phyloP scores from a whole-genome alignment of 1,140 invertebrate genomes.

The Atta texana region DNA sequence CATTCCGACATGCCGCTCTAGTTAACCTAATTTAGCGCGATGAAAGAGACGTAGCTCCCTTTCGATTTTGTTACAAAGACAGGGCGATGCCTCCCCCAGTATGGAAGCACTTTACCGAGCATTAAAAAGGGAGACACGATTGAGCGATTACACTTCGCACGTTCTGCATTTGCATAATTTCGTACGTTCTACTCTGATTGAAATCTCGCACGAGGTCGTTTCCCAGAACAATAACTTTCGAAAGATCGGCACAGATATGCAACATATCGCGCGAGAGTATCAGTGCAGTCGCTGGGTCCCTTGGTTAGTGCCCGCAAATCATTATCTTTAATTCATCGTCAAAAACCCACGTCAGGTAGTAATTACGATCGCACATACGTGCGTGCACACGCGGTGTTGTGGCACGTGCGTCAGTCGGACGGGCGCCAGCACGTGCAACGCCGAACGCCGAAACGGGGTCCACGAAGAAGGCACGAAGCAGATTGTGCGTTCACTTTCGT shows the following conservation, averaged over 20 bases:
- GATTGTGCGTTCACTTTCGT: slow-evolving; percentile 32
- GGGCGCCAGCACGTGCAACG: slow-evolving; percentile 56
- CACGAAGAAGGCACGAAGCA: slow-evolving; percentile 26
- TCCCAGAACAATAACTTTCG: slow-evolving; percentile 46
- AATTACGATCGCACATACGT: slow-evolving; percentile 64
- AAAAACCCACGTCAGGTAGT: slow-evolving; percentile 69
- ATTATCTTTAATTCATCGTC: slow-evolving; percentile 69
- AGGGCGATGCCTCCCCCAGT: neutral
- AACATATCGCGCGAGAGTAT: slow-evolving; percentile 37
- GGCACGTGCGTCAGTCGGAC: slow-evolving; percentile 60
- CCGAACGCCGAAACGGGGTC: slow-evolving; percentile 23
- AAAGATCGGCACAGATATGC: slow-evolving; percentile 28
- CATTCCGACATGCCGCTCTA: slow-evolving; percentile 39
- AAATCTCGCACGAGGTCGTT: slow-evolving; percentile 41
- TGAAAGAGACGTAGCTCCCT: slow-evolving; percentile 31
- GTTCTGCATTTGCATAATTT: slow-evolving; percentile 26
- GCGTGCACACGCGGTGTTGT: slow-evolving; percentile 35
- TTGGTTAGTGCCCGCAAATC: slow-evolving; percentile 37
- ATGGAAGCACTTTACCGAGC: too few relatives aligned
- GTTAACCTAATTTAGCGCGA: slow-evolving; percentile 68
- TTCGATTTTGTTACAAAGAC: slow-evolving; percentile 20
- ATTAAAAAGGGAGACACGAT: neutral
- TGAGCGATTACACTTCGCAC: neutral
- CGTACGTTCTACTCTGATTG: slow-evolving; percentile 21
- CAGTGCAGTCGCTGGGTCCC: slow-evolving; percentile 23